Evolutionary conservation across 1,140 invertebrate species (phyloP).

Genomic region (Zaprionus gabonicus): DNA sequence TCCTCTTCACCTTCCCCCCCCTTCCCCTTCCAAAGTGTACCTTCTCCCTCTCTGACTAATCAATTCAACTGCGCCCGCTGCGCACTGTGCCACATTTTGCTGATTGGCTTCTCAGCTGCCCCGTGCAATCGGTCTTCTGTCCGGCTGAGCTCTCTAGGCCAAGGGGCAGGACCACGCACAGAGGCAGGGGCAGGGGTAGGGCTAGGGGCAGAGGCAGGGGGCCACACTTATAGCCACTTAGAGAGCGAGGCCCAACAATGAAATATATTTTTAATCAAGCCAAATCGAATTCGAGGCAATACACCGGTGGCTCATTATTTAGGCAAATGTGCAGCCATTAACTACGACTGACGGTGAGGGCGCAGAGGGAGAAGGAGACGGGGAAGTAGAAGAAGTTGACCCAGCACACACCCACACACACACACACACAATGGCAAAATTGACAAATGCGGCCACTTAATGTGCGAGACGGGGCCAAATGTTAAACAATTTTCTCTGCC

Average conservation of each 20-base stretch:
- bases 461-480: slow-evolving; percentile 67
- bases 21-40: neutral
- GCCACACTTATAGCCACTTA: slow-evolving; percentile 29
- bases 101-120: slow-evolving; percentile 78
- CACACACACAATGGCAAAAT: slow-evolving; percentile 41
- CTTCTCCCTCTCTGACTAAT: slow-evolving; percentile 16
- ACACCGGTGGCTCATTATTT: slow-evolving; percentile 81
- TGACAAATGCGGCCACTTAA: slow-evolving; percentile 81
- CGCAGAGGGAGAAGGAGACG: neutral
- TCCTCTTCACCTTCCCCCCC: neutral
- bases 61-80: slow-evolving; percentile 19
- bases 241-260: slow-evolving; percentile 56
- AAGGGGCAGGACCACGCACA: neutral
- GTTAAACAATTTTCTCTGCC: slow-evolving; percentile 78
- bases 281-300: slow-evolving; percentile 81
- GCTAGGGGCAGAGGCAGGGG: neutral
- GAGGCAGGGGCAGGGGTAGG: neutral
- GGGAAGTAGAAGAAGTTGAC: slow-evolving; percentile 30
- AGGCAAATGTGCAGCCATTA: slow-evolving; percentile 79
- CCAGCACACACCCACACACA: slow-evolving; percentile 46
- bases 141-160: slow-evolving; percentile 10
- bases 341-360: slow-evolving; percentile 50
- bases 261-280: slow-evolving; percentile 82
- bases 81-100: slow-evolving; percentile 63
- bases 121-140: slow-evolving; percentile 37